These are phyloP conservation scores for Cavia porcellus DNA, from an alignment of 2,113 vertebrate species.

Conservation along the genomic window DNA sequence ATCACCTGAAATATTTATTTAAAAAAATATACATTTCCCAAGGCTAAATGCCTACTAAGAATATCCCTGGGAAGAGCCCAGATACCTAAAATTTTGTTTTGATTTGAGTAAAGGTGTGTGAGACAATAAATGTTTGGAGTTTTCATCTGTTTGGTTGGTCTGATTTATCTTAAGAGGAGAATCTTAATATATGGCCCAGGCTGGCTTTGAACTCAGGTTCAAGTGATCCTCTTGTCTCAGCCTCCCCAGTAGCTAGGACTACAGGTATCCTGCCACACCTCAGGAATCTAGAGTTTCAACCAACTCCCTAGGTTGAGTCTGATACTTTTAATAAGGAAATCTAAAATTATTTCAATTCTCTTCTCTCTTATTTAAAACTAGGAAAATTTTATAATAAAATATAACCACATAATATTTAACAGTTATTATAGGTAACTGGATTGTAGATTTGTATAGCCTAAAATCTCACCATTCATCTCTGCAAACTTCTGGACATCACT, in stretches of 20 bases:
- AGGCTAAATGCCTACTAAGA: constrained; percentile 28
- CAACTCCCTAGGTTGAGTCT: neutral
- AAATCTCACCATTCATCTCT: constrained; percentile 93
- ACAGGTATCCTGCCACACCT: neutral
- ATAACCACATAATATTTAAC: neutral
- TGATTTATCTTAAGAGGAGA: neutral
- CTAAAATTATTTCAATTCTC: constrained; percentile 11
- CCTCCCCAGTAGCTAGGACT: neutral
- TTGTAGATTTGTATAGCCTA: neutral
- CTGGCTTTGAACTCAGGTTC: neutral
- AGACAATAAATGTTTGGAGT: neutral
- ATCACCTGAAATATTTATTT: constrained; percentile 4
- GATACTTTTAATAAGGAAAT: constrained; percentile 31
- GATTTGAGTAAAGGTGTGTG: neutral
- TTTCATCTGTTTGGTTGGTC: neutral
- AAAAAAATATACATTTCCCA: constrained; percentile 34
- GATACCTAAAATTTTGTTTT: constrained; percentile 1
- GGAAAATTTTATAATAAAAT: neutral
- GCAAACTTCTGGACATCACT: constrained; percentile 96
- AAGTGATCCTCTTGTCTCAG: neutral
- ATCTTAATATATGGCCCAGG: neutral
- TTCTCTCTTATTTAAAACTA: constrained; percentile 32
- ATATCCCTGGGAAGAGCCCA: neutral
- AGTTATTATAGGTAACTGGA: neutral
- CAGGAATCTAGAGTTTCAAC: neutral